phyloP scores from a whole-genome alignment of 2,888 invertebrate genomes.

The Eupithecia tripunctaria region DNA sequence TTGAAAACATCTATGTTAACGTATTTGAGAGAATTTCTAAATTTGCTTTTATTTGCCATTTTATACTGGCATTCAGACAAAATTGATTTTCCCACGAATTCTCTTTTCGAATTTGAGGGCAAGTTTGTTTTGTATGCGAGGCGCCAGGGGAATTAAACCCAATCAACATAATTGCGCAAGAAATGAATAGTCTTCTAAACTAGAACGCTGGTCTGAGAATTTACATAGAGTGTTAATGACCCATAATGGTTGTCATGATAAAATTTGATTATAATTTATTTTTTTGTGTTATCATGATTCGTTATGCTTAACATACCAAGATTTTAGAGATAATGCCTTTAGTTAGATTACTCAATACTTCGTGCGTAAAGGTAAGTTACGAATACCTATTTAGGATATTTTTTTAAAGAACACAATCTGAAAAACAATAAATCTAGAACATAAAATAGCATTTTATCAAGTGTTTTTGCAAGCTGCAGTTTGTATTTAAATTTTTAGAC shows the following conservation, averaged over 20 bases:
- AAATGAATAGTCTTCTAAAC: slow-evolving; percentile 42
- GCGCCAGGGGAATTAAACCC: slow-evolving; percentile 52
- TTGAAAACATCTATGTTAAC: not conserved
- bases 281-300: not conserved
- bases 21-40: not conserved
- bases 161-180: slow-evolving; percentile 62
- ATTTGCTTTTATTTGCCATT: slow-evolving; percentile 1
- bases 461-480: slow-evolving; percentile 29
- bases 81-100: not conserved
- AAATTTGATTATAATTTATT: not conserved
- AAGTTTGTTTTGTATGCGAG: slow-evolving; percentile 31
- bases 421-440: slow-evolving; percentile 3
- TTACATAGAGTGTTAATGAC: slow-evolving; percentile 24
- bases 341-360: not conserved
- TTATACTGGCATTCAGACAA: not conserved
- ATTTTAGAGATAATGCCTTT: not conserved
- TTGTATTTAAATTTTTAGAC: slow-evolving; percentile 1
- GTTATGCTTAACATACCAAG: not conserved
- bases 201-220: slow-evolving; percentile 36
- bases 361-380: not conserved
- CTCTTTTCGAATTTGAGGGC: not conserved
- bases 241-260: slow-evolving; percentile 4
- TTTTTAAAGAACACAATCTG: not conserved
- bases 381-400: not conserved
- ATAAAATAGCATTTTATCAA: slow-evolving; percentile 16